Base-by-base conservation (phyloP, 2,888 invertebrate genomes). In the Idaea biselata region DNA sequence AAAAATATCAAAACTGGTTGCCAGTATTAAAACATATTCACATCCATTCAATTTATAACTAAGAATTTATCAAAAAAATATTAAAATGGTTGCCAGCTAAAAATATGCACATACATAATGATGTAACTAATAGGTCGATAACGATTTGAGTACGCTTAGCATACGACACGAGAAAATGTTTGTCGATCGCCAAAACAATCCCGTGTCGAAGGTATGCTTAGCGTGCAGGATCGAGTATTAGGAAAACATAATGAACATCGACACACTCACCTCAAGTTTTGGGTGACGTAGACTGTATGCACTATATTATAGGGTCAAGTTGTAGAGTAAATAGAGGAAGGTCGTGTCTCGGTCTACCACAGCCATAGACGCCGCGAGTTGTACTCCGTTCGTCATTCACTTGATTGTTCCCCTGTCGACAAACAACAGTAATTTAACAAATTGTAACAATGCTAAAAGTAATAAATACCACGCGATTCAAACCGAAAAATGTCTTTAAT, bases 351-450 rank as follows among this genome's bases (percentile, higher is more conserved):
- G 8, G 25, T 75, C 78, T 83, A 89, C 90, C 89, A 89, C 79
- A 84, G 82, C 82, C 88, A 86, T 60, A 84, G 82, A 32, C 84
- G 83, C 63, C 83, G 79, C 61, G 77, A 71, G 67, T 72, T 71
- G 60, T 66, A 68, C 57, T 73, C 79, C 73, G 73, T 81, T 73
- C 79, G 88, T 91, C 91, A 91, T 88, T 91, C 90, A 66, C 74
- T 86, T 44, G 86, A 68, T 66, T 89, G 89, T 70, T 91, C 91
- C 57, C 89, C 91, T 91, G 76, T 3, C 71, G 65, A 61, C 1
- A 61, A 53, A 58, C 0, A 11, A 55, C 16, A 11, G 16, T 31
- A 11, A 11, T 33, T 58, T 2, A 25, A 25, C 1, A 25, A 25
- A n/a, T n/a, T n/a, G n/a, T n/a, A n/a, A n/a, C n/a, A n/a, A n/a